Percentiles rank a stretch among this genome's conserved stretches.
Conservation (phyloP, 2,888 invertebrate species). For the Hirtodrosophila cameraria region DNA sequence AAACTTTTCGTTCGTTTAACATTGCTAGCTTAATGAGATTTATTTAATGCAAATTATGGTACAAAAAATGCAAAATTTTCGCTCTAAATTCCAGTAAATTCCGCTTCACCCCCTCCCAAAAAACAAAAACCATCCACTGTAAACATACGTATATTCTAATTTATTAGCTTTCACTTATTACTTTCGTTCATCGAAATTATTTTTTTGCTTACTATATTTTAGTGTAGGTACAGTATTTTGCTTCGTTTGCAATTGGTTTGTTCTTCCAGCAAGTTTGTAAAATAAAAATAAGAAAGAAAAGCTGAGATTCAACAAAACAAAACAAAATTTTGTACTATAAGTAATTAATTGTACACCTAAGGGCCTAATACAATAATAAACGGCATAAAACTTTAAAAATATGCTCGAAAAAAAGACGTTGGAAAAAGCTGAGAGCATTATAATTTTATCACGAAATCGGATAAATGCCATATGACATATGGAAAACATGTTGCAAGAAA, state of each 20-base stretch:
- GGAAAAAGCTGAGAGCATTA: neutral
- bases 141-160: constrained; percentile 14
- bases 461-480: too few species aligned
- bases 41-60: constrained; percentile 75
- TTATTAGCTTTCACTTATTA: constrained; percentile 20
- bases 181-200: constrained; percentile 19
- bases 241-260: constrained; percentile 63
- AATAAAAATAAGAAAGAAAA: constrained; percentile 25
- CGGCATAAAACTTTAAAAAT: constrained; percentile 35
- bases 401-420: constrained; percentile 1
- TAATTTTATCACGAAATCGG: too few species aligned
- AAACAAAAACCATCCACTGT: constrained; percentile 15
- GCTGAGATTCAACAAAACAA: constrained; percentile 67
- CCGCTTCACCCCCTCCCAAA: constrained; percentile 25
- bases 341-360: constrained; percentile 69
- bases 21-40: constrained; percentile 76
- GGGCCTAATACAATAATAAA: constrained; percentile 66
- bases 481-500: too few species aligned
- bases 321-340: constrained; percentile 68
- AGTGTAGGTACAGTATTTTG: constrained; percentile 60
- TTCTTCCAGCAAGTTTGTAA: constrained; percentile 69
- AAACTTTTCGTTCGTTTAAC: constrained; percentile 67
- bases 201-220: constrained; percentile 40
- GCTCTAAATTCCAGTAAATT: constrained; percentile 52
- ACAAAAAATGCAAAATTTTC: constrained; percentile 68